phyloP scores from a whole-genome alignment of 2,797 vertebrate species.

The Darevskia nairensis region DNA sequence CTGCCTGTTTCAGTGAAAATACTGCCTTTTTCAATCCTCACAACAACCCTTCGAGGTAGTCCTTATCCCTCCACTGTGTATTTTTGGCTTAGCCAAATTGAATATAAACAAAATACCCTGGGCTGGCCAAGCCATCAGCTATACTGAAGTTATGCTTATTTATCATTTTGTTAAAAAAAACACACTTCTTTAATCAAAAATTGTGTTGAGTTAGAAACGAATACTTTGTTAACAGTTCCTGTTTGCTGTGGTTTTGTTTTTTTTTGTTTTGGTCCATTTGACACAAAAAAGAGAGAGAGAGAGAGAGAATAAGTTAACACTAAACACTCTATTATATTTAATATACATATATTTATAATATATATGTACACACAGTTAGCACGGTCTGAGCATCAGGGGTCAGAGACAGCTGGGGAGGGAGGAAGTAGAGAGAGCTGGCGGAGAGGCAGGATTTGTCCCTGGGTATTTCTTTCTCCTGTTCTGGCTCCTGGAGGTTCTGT shows the following conservation, averaged over 20 bases:
- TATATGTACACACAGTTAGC: constrained; percentile 84
- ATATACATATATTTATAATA: constrained; percentile 82
- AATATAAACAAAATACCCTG: too few species aligned
- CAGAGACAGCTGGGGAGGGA: not conserved
- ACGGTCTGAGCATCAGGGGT: constrained; percentile 70
- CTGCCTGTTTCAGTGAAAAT: not conserved
- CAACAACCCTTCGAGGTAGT: not conserved
- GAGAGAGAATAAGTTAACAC: constrained; percentile 67
- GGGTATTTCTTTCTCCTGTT: not conserved
- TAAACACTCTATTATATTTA: constrained; percentile 75
- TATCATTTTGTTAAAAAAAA: not conserved
- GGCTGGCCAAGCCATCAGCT: not conserved
- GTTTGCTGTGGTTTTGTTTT: constrained; percentile 13
- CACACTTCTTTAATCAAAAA: not conserved
- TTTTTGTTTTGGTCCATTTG: constrained; percentile 16
- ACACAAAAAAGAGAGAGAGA: constrained; percentile 45
- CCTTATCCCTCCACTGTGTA: too few species aligned
- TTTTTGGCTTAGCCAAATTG: too few species aligned
- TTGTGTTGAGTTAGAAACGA: not conserved
- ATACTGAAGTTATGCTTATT: too few species aligned
- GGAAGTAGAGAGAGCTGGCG: not conserved
- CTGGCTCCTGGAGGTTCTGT: not conserved
- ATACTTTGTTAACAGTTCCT: not conserved
- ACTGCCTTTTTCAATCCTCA: not conserved
- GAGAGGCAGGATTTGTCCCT: not conserved